A percentile compares a stretch with the other conserved stretches of the same genome.
Conservation (phyloP, 2,888 invertebrate genomes). For the Acanthoscelides obtectus region DNA sequence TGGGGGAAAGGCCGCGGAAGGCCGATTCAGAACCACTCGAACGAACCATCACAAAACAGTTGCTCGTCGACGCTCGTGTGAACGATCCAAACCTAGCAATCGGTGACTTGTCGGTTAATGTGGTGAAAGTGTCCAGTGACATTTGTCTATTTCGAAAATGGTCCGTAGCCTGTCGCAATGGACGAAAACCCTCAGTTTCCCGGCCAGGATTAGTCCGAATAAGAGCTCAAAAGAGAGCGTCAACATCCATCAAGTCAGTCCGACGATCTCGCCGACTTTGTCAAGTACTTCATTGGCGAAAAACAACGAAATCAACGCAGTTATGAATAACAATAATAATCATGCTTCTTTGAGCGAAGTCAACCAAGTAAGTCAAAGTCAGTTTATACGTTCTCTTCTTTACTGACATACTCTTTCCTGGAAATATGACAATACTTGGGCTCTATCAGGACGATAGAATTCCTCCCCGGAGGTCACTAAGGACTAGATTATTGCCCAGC, state of each 20-base stretch:
- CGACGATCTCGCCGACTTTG: slow-evolving; percentile 61
- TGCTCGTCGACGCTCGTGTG: slow-evolving; percentile 12
- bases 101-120: neutral
- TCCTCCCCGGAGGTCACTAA: too few relatives aligned
- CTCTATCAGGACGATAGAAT: too few relatives aligned
- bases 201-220: slow-evolving; percentile 78
- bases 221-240: slow-evolving; percentile 70
- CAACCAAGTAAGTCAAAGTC: slow-evolving; percentile 41
- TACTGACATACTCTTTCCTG: too few relatives aligned
- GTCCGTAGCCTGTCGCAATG: slow-evolving; percentile 85
- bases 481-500: too few relatives aligned
- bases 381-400: too few relatives aligned
- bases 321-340: slow-evolving; percentile 39
- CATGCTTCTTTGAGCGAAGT: slow-evolving; percentile 39
- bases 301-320: slow-evolving; percentile 43
- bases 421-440: too few relatives aligned
- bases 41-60: slow-evolving; percentile 32
- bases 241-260: slow-evolving; percentile 53
- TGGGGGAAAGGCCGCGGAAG: slow-evolving; percentile 44
- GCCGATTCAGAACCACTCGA: slow-evolving; percentile 36
- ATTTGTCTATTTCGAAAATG: slow-evolving; percentile 50
- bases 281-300: slow-evolving; percentile 43
- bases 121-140: neutral
- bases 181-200: slow-evolving; percentile 89
- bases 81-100: slow-evolving; percentile 5